These are phyloP conservation scores for Scomber scombrus DNA, from an alignment of 2,113 vertebrate species.

Conservation along the genomic window DNA sequence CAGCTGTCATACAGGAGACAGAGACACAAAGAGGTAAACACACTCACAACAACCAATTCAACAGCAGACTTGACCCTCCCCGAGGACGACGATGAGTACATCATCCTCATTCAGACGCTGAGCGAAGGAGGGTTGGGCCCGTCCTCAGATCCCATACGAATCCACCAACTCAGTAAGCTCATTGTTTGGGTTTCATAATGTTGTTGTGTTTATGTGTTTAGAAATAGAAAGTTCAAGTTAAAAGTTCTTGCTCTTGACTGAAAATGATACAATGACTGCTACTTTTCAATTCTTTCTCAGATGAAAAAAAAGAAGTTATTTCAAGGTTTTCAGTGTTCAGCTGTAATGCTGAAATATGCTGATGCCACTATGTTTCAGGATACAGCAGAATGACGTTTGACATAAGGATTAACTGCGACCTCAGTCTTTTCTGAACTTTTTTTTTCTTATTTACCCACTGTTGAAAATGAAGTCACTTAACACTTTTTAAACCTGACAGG, in stretches of 20 bases:
- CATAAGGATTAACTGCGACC: conserved; percentile 21
- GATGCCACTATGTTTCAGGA: conserved; percentile 16
- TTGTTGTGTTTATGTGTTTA: background rate
- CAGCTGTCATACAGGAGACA: conserved; percentile 92
- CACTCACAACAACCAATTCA: conserved; percentile 87
- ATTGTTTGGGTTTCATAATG: background rate
- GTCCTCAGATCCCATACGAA: conserved; percentile 90
- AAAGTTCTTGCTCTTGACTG: background rate
- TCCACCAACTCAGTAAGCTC: conserved; percentile 89
- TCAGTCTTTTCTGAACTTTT: conserved; percentile 4
- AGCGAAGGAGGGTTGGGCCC: conserved; percentile 92
- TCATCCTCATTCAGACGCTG: conserved; percentile 90
- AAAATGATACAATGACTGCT: too few species aligned
- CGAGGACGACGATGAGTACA: conserved; percentile 87
- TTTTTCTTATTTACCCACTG: conserved; percentile 32
- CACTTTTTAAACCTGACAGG: conserved; percentile 66
- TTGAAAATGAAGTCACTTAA: conserved; percentile 73
- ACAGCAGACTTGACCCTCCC: conserved; percentile 90
- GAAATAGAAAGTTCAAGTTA: background rate
- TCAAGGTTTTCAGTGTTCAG: conserved; percentile 1
- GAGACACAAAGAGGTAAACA: conserved; percentile 83
- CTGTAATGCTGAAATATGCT: conserved; percentile 16
- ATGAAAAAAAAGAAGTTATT: background rate
- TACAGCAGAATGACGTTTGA: conserved; percentile 19
- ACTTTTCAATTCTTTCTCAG: background rate